Evolutionary conservation across 2,113 vertebrate genomes (phyloP).

Genomic region (Capreolus pygargus): DNA sequence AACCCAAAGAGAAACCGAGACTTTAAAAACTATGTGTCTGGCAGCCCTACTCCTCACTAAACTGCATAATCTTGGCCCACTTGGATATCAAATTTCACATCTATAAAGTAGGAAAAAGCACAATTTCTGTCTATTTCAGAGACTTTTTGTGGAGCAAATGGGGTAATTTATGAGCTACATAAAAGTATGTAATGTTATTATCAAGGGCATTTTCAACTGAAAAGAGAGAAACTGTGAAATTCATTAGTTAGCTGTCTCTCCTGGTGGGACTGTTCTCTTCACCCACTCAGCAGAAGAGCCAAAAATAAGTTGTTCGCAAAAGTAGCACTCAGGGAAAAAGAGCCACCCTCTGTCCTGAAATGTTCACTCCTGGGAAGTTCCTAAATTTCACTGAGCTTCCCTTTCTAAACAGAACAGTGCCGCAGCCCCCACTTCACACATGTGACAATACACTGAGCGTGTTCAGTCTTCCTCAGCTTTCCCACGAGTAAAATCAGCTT

Average conservation of each 20-base stretch:
- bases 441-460: neutral
- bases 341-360: neutral
- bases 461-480: neutral
- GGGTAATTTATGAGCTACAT: neutral
- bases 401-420: neutral
- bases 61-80: neutral
- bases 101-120: neutral
- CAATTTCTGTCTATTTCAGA: neutral
- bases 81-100: neutral
- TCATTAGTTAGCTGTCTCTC: neutral
- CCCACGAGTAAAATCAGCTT: neutral
- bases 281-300: neutral
- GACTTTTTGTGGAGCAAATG: neutral
- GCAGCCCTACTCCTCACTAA: neutral
- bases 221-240: neutral
- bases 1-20: neutral
- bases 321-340: neutral
- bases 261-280: neutral
- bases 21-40: neutral
- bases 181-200: neutral
- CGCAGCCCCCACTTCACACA: neutral
- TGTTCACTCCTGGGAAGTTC: neutral
- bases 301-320: neutral
- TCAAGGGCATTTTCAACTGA: conserved; percentile 1
- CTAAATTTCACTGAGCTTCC: neutral